These are phyloP conservation scores for Pediacus dermestoides DNA, from an alignment of 2,888 invertebrate genomes.

Conservation along the genomic window DNA sequence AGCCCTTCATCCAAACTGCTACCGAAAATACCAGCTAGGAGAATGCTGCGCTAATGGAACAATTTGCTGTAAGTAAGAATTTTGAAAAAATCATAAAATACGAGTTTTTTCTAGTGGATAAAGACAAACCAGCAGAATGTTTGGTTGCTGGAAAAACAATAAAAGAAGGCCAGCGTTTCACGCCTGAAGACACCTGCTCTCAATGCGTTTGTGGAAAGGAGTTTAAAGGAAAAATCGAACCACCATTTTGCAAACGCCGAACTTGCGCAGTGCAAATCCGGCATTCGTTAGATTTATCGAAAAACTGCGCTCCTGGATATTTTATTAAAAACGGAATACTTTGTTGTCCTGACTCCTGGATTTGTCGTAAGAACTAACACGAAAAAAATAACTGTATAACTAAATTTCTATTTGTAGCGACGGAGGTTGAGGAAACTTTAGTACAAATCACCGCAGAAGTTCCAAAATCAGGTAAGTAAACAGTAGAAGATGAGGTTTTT, in stretches of 20 bases:
- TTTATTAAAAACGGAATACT: not conserved
- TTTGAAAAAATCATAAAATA: too few species aligned
- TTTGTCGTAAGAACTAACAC: constrained; percentile 13
- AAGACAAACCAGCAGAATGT: too few species aligned
- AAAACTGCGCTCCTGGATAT: constrained; percentile 19
- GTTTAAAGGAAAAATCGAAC: constrained; percentile 19
- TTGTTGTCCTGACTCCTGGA: constrained; percentile 13
- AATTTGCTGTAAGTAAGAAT: constrained; percentile 1
- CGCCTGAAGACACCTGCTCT: constrained; percentile 18
- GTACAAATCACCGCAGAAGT: too few species aligned
- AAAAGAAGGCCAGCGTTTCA: constrained; percentile 20
- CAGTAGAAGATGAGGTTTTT: too few species aligned
- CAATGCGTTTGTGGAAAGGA: constrained; percentile 21
- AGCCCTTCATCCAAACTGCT: not conserved
- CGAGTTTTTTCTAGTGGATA: too few species aligned
- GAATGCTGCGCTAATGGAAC: not conserved
- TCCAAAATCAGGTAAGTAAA: too few species aligned
- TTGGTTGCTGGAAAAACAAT: not conserved
- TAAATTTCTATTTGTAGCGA: too few species aligned
- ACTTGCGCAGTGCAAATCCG: constrained; percentile 13
- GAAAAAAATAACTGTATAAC: too few species aligned
- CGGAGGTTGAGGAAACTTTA: too few species aligned
- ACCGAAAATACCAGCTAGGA: not conserved
- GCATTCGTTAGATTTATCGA: constrained; percentile 4
- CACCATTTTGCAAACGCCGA: constrained; percentile 11